These are phyloP conservation scores for Apodemus speciosus DNA, from an alignment of 2,113 vertebrate genomes.

Conservation along the genomic window DNA sequence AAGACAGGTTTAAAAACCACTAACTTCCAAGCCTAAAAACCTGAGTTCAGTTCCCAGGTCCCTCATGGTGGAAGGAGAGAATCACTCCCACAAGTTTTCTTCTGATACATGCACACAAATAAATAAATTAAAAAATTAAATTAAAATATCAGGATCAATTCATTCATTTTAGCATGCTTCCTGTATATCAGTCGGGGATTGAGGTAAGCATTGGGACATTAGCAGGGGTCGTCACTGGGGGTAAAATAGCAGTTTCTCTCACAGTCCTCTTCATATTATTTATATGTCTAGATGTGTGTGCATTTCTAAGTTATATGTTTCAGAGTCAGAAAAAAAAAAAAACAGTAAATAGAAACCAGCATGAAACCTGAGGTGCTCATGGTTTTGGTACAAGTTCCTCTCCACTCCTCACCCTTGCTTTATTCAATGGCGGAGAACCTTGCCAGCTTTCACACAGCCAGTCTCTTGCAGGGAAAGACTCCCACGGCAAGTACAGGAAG, in stretches of 20 bases:
- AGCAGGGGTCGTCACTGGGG: neutral
- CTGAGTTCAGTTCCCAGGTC: neutral
- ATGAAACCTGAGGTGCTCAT: neutral
- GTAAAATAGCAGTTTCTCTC: neutral
- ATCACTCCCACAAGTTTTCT: neutral
- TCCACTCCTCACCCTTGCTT: neutral
- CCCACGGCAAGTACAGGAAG: neutral
- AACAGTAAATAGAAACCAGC: constrained; percentile 15
- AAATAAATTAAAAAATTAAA: neutral
- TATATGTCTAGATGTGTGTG: constrained; percentile 20
- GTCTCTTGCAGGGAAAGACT: no score
- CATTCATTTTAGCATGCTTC: neutral
- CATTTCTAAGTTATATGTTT: constrained; percentile 2
- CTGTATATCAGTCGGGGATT: neutral
- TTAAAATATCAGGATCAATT: neutral
- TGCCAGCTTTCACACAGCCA: neutral
- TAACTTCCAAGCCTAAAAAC: neutral
- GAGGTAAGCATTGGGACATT: neutral
- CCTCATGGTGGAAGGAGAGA: neutral
- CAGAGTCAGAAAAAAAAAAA: constrained; percentile 33
- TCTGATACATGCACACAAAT: neutral
- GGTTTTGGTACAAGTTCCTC: neutral
- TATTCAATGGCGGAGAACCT: neutral
- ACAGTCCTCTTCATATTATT: neutral
- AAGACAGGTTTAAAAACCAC: neutral